phyloP scores from a whole-genome alignment of 2,113 vertebrate genomes.

The Callaeas wilsoni region DNA sequence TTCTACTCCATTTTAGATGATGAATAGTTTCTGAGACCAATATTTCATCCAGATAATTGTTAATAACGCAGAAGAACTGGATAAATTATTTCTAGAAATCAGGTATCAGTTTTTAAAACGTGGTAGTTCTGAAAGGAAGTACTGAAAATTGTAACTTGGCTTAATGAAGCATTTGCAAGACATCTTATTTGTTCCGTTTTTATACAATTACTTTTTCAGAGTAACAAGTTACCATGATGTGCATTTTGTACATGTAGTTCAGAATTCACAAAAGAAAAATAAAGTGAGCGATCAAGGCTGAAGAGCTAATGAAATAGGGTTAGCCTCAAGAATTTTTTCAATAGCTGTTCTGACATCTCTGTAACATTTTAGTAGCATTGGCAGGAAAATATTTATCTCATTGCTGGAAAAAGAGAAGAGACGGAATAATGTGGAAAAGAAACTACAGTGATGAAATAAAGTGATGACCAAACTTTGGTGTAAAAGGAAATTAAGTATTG shows the following conservation, averaged over 20 bases:
- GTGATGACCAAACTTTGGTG: background rate
- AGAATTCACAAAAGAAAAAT: background rate
- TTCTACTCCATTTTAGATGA: conserved; percentile 39
- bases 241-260: background rate
- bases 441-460: background rate
- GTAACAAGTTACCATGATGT: background rate
- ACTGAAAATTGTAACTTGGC: conserved; percentile 50
- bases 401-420: background rate
- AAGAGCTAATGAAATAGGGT: background rate
- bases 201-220: background rate
- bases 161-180: conserved; percentile 34
- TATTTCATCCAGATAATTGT: conserved; percentile 9
- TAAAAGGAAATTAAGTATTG: background rate
- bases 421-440: background rate
- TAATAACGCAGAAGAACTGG: background rate
- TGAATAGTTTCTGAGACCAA: conserved; percentile 14
- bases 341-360: background rate
- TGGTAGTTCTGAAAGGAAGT: conserved; percentile 15
- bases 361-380: background rate
- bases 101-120: conserved; percentile 20
- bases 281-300: background rate
- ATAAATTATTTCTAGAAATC: conserved; percentile 31
- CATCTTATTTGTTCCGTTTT: conserved; percentile 5
- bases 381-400: background rate
- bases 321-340: background rate